Conservation (phyloP, 2,888 invertebrate species). For the Melieria picta region DNA sequence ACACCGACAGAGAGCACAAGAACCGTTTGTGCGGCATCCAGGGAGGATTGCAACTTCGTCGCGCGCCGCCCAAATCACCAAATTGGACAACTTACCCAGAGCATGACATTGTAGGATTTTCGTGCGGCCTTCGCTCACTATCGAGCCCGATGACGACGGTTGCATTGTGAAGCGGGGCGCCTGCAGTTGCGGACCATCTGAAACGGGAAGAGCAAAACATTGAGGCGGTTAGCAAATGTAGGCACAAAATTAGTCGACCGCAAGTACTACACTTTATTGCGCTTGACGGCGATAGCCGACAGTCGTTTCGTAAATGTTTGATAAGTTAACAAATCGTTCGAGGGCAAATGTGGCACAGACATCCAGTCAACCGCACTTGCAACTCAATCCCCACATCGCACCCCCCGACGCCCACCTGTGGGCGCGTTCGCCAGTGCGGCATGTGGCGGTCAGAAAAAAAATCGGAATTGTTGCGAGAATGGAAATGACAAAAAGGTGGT, state of each 20-base stretch:
- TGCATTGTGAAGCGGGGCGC: constrained; percentile 89
- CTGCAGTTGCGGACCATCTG: constrained; percentile 68
- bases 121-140: constrained; percentile 86
- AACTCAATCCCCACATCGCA: too few relatives aligned
- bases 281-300: not conserved
- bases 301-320: constrained; percentile 24
- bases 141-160: constrained; percentile 85
- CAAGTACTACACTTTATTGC: constrained; percentile 18
- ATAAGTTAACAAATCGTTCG: constrained; percentile 22
- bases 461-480: too few relatives aligned
- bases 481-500: too few relatives aligned
- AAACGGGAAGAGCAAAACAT: constrained; percentile 38
- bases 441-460: too few relatives aligned
- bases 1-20: not conserved
- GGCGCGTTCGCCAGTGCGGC: too few relatives aligned
- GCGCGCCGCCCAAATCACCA: not conserved
- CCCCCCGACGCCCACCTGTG: too few relatives aligned
- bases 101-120: constrained; percentile 95
- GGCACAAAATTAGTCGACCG: constrained; percentile 16
- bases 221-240: not conserved
- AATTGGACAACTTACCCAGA: constrained; percentile 73
- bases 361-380: too few relatives aligned
- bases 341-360: not conserved
- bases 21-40: not conserved
- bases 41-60: too few relatives aligned